phyloP scores from a whole-genome alignment of 92 coral and sea anemone genomes.

The Palythoa caribaeorum region DNA sequence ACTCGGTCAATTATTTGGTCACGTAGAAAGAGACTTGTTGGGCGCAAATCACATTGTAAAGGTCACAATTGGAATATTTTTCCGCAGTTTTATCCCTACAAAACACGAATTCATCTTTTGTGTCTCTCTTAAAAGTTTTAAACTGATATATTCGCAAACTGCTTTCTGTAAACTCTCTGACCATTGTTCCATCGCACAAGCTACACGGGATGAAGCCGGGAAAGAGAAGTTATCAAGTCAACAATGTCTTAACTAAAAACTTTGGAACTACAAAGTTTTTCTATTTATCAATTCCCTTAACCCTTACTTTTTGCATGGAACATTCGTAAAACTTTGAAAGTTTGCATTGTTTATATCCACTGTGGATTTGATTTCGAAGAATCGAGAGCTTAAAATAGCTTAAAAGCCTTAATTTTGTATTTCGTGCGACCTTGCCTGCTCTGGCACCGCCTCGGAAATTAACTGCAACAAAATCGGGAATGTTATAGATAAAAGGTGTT shows the following conservation, averaged over 20 bases:
- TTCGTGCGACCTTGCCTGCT: background rate
- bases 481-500: constrained; percentile 37
- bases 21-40: background rate
- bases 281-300: background rate
- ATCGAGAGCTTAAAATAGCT: background rate
- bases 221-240: constrained; percentile 45
- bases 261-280: background rate
- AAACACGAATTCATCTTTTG: background rate
- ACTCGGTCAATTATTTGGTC: background rate
- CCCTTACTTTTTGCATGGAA: background rate
- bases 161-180: background rate
- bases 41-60: constrained; percentile 22
- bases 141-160: background rate
- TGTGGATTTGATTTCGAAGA: background rate
- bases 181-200: background rate
- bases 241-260: constrained; percentile 16
- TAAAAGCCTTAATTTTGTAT: background rate
- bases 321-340: background rate
- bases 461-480: constrained; percentile 34
- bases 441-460: constrained; percentile 46
- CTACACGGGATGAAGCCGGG: background rate
- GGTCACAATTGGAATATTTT: background rate
- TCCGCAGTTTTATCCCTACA: background rate
- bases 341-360: background rate
- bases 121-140: background rate